Evolutionary conservation across 2,113 vertebrate genomes (phyloP).

Genomic region (Litocranius walleri): DNA sequence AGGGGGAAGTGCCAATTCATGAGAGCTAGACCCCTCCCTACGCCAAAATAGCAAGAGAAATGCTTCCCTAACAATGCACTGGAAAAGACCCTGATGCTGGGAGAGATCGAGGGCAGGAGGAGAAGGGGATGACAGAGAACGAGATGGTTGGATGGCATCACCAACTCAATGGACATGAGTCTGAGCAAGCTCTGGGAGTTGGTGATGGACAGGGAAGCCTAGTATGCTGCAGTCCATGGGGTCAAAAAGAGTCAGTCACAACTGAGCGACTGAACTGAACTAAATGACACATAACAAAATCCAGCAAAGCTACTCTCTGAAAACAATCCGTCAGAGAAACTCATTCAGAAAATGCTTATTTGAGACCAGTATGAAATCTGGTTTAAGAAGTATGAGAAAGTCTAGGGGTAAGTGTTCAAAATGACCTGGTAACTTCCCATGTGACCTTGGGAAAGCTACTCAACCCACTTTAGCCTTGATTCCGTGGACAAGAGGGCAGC

Average conservation of each 20-base stretch:
- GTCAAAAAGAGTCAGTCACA: background rate
- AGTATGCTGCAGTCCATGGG: background rate
- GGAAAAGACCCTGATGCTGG: background rate
- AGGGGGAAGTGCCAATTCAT: accelerated
- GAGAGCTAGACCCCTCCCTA: background rate
- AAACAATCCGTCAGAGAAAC: background rate
- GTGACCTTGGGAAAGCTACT: background rate
- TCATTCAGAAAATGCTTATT: background rate
- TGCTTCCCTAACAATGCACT: background rate
- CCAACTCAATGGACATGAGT: background rate
- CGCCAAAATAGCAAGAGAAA: background rate
- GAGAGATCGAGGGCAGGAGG: background rate
- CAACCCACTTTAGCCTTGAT: background rate
- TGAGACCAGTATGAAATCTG: background rate
- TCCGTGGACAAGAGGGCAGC: accelerated
- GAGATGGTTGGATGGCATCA: background rate
- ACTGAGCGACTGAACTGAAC: background rate
- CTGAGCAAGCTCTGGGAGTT: background rate
- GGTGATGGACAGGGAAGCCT: background rate
- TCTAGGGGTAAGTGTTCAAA: background rate
- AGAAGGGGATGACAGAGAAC: background rate
- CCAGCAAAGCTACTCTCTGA: background rate
- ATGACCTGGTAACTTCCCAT: background rate
- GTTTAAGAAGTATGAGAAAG: background rate
- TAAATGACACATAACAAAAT: background rate